Percentiles rank a stretch among this genome's conserved stretches.
These are phyloP conservation scores for Microtus oregoni DNA, from an alignment of 2,113 vertebrate species.

Conservation along the genomic window DNA sequence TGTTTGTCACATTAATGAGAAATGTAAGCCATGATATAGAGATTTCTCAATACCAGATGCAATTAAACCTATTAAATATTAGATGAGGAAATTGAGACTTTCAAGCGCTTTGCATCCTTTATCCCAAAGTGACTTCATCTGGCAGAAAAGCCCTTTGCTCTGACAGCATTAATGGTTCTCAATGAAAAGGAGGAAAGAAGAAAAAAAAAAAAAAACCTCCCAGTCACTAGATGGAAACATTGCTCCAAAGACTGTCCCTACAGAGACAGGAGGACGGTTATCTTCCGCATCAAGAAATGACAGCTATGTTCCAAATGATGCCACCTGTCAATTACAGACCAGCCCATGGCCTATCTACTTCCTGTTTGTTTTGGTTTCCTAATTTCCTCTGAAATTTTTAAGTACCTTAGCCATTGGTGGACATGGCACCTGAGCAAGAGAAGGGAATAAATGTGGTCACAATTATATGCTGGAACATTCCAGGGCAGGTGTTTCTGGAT, in stretches of 20 bases:
- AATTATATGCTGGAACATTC: background rate
- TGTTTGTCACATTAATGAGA: slow-evolving; percentile 67
- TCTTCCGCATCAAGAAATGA: background rate
- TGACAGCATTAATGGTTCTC: slow-evolving; percentile 67
- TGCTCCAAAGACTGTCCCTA: background rate
- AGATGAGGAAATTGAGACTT: slow-evolving; percentile 74
- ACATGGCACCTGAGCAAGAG: background rate
- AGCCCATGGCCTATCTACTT: background rate
- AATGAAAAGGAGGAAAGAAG: slow-evolving; percentile 53
- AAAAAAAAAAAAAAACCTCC: background rate
- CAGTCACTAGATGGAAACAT: slow-evolving; percentile 1
- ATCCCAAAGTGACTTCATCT: slow-evolving; percentile 75
- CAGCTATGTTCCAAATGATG: background rate
- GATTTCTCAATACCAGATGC: slow-evolving; percentile 70
- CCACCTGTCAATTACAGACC: slow-evolving; percentile 24
- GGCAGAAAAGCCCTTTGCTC: slow-evolving; percentile 72
- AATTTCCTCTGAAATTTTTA: background rate
- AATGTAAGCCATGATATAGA: slow-evolving; percentile 69
- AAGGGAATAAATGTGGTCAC: background rate
- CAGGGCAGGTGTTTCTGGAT: background rate
- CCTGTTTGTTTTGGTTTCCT: slow-evolving; percentile 30
- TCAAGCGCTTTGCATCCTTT: slow-evolving; percentile 75
- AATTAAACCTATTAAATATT: slow-evolving; percentile 82
- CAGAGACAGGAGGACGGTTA: background rate
- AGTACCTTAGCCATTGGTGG: slow-evolving; percentile 14